Conservation (phyloP, 1,140 invertebrate genomes). For the Pachypsylla venusta region DNA sequence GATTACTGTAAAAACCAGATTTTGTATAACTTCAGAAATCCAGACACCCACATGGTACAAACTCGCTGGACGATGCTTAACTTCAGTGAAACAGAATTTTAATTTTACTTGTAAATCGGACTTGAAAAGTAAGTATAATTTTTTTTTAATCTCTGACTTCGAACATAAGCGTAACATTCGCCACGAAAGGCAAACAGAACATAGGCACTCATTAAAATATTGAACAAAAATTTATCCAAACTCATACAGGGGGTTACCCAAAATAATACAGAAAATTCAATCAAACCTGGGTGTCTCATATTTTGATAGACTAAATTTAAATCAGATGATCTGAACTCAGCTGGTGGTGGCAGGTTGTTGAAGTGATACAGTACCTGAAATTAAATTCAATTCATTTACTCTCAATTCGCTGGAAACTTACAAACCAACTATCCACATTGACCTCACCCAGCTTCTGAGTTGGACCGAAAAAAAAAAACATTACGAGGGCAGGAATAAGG, state of each 20-base stretch:
- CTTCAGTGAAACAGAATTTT: no score
- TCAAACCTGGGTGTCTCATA: background rate
- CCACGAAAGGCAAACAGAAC: conserved; percentile 1
- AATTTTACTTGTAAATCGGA: no score
- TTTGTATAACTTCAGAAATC: no score
- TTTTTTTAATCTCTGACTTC: background rate
- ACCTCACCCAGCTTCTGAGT: background rate
- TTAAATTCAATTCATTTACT: no score
- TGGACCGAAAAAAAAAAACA: background rate
- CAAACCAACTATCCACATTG: background rate
- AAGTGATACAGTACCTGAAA: conserved; percentile 1
- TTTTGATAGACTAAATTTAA: background rate
- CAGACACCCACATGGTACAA: no score
- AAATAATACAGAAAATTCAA: background rate
- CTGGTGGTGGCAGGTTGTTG: background rate
- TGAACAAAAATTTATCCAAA: background rate
- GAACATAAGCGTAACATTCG: background rate
- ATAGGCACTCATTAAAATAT: background rate
- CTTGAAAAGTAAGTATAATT: no score
- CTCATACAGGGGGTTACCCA: background rate
- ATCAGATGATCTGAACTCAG: background rate
- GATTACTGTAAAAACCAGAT: no score
- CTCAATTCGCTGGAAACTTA: background rate
- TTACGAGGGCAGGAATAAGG: background rate
- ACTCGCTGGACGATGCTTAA: no score